Evolutionary conservation across 2,113 vertebrate genomes (phyloP).

Genomic region (Dromas ardeola): DNA sequence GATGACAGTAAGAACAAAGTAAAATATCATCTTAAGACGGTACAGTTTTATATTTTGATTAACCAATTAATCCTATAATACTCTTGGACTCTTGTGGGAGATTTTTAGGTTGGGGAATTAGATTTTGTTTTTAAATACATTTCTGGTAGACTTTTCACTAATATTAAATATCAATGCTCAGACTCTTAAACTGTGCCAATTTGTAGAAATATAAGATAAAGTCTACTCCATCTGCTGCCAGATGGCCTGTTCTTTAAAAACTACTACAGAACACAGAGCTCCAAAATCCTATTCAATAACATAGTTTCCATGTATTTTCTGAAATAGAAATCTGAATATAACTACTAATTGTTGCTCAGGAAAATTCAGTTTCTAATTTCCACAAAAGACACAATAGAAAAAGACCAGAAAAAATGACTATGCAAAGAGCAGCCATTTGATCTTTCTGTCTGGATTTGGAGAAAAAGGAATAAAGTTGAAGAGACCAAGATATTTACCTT

Average conservation of each 20-base stretch:
- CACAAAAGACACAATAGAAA: neutral
- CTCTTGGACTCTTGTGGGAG: neutral
- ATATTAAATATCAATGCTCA: neutral
- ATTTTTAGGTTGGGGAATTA: neutral
- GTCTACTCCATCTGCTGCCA: neutral
- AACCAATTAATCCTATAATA: neutral
- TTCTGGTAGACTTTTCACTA: neutral
- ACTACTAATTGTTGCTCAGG: neutral
- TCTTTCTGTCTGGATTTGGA: neutral
- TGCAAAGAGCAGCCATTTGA: neutral
- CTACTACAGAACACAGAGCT: neutral
- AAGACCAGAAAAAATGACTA: neutral
- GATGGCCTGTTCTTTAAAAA: neutral
- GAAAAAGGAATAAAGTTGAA: neutral
- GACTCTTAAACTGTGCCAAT: neutral
- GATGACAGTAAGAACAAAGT: neutral
- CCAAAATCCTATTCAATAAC: neutral
- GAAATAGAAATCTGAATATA: neutral
- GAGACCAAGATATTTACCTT: neutral
- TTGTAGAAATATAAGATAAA: neutral
- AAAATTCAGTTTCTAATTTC: neutral
- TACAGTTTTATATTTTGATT: neutral
- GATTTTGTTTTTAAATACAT: neutral
- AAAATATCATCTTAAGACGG: neutral
- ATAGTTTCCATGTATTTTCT: neutral